Evolutionary conservation across 2,888 invertebrate species (phyloP).

Genomic region (Timema podura): DNA sequence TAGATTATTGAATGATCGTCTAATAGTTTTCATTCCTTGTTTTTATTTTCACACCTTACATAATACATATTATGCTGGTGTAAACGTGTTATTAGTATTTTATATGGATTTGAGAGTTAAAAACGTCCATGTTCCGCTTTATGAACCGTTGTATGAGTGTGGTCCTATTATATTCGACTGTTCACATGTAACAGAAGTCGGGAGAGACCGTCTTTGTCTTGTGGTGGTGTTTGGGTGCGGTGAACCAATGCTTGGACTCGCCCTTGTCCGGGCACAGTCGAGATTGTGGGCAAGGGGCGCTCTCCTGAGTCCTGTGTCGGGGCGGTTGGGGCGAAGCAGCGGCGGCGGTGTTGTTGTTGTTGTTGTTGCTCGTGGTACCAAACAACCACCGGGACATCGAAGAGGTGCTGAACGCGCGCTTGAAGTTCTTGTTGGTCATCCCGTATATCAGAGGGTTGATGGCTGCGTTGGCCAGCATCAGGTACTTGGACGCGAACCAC

Average conservation of each 20-base stretch:
- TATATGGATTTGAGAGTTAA: too few relatives aligned
- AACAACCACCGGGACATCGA: slow-evolving; percentile 28
- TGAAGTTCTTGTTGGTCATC: slow-evolving; percentile 65
- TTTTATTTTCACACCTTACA: too few relatives aligned
- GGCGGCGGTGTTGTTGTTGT: too few relatives aligned
- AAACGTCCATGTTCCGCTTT: too few relatives aligned
- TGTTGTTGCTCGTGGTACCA: too few relatives aligned
- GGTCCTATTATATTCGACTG: too few relatives aligned
- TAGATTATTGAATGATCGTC: too few relatives aligned
- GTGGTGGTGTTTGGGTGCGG: background rate
- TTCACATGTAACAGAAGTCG: slow-evolving; percentile 4
- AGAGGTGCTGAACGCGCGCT: slow-evolving; percentile 53
- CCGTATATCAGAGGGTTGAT: slow-evolving; percentile 76
- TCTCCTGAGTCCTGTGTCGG: background rate
- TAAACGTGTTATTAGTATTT: too few relatives aligned
- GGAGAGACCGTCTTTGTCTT: slow-evolving; percentile 8
- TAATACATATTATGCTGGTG: too few relatives aligned
- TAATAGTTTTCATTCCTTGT: too few relatives aligned
- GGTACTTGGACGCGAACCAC: slow-evolving; percentile 65
- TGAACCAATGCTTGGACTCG: slow-evolving; percentile 3
- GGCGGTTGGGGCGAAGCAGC: too few relatives aligned
- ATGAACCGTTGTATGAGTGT: too few relatives aligned
- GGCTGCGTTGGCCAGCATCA: slow-evolving; percentile 68
- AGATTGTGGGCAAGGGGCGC: background rate
- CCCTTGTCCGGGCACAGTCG: background rate